These are phyloP conservation scores for Lasioglossum baleicum DNA, from an alignment of 1,140 invertebrate species.

Conservation along the genomic window DNA sequence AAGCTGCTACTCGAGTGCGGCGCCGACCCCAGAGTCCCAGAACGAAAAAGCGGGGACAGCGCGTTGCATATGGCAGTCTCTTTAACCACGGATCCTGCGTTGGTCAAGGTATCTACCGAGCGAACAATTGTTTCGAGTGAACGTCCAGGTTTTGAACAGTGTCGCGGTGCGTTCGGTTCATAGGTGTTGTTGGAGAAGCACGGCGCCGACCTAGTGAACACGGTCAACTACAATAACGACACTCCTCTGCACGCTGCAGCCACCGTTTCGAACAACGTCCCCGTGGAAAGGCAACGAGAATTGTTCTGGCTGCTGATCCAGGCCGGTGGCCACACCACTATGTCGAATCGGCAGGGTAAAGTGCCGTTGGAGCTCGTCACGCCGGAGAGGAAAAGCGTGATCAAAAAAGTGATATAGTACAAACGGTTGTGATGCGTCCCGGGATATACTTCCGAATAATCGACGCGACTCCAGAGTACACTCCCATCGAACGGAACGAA, in stretches of 20 bases:
- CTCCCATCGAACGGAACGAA: too few relatives aligned
- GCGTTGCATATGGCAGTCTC: conserved; percentile 69
- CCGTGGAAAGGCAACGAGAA: conserved; percentile 60
- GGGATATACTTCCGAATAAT: too few relatives aligned
- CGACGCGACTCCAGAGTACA: too few relatives aligned
- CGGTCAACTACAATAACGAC: conserved; percentile 64
- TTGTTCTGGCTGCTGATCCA: conserved; percentile 59
- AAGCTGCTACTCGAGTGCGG: conserved; percentile 67
- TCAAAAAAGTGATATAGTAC: conserved; percentile 60
- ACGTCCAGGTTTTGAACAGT: too few relatives aligned
- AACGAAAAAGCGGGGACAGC: conserved; percentile 65
- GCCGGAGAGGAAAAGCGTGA: conserved; percentile 50
- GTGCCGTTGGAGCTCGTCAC: conserved; percentile 60
- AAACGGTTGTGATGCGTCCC: conserved; percentile 33
- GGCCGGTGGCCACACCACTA: conserved; percentile 57
- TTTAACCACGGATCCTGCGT: conserved; percentile 59
- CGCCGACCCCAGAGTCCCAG: conserved; percentile 60
- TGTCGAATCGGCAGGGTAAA: conserved; percentile 61
- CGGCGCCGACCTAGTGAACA: conserved; percentile 56
- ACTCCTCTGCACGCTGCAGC: conserved; percentile 66
- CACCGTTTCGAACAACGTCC: conserved; percentile 41
- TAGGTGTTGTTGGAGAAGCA: conserved; percentile 61
- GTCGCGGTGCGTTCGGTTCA: not conserved
- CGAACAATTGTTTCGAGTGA: too few relatives aligned
- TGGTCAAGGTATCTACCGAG: conserved; percentile 63